Evolutionary conservation across 2,888 invertebrate genomes (phyloP).

Genomic region (Callimorpha dominula): DNA sequence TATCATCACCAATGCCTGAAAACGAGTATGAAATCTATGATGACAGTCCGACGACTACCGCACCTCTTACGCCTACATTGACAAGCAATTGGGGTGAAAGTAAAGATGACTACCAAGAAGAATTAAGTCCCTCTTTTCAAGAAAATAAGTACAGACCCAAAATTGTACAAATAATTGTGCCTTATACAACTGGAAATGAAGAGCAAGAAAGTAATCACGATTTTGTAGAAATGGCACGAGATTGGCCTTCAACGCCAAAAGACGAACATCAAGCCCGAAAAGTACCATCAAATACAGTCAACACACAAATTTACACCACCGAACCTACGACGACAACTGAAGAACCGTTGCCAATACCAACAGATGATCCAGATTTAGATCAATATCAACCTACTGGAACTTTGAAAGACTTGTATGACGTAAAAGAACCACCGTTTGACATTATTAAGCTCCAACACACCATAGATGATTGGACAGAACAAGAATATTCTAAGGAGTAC

Average conservation of each 20-base stretch:
- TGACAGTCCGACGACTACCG: conserved; percentile 68
- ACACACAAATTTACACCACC: conserved; percentile 53
- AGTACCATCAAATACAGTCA: conserved; percentile 74
- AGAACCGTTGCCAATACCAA: conserved; percentile 56
- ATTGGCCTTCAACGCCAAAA: conserved; percentile 64
- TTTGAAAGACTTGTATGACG: conserved; percentile 75
- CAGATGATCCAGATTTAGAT: conserved; percentile 84
- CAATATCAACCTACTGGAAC: conserved; percentile 75
- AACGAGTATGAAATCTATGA: conserved; percentile 82
- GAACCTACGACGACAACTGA: conserved; percentile 68
- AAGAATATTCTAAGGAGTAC: conserved; percentile 88
- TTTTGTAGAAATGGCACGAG: conserved; percentile 79
- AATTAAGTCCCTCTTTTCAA: conserved; percentile 56
- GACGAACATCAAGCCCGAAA: conserved; percentile 82
- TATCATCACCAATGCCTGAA: conserved; percentile 65
- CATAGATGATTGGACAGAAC: conserved; percentile 94
- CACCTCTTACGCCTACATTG: conserved; percentile 56
- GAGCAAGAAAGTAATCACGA: conserved; percentile 51
- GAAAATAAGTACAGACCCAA: conserved; percentile 84
- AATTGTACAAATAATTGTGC: conserved; percentile 93
- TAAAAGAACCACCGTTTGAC: conserved; percentile 88
- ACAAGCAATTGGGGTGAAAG: conserved; percentile 68
- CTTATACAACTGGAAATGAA: conserved; percentile 88
- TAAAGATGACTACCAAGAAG: conserved; percentile 65
- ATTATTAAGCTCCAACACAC: conserved; percentile 92